Evolutionary conservation across 2,113 vertebrate species (phyloP), one percentile per base, ranked within the genome.

Genomic region (Onychostruthus taczanowskii): DNA sequence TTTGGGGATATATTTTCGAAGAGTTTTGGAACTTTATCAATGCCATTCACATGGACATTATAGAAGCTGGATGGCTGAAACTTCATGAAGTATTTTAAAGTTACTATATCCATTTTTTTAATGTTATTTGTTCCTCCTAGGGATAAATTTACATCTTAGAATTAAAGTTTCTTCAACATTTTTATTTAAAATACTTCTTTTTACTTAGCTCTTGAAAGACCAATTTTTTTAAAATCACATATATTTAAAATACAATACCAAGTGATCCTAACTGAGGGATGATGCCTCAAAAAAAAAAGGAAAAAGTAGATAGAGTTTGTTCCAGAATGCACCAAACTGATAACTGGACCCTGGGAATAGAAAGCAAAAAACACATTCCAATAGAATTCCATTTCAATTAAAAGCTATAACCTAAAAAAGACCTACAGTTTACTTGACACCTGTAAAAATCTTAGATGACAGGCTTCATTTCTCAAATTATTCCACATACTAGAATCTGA

Each of bases 401-500:
- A 64, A 93, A 92, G 24, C 23, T 94, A 84, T 84, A 78, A 63
- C 52, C 95, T 35, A 68, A 96, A 84, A 91, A 93, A 88, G 91
- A 31, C 5, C 24, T 81, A 93, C 46, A 4, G 11, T 93, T 97
- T 93, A 64, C 87, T 94, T 96, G 87, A 96, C 81, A 96, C 55
- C 58, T 96, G 79, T 95, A 96, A 95, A 92, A 96, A 96, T 31
- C 50, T 95, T 94, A 73, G 77, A 69, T 95, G 93, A 94, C 94
- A 95, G 77, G 46, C n/a, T 92, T 97, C 8, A 8, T 93, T 96
- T 89, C 88, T 95, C 68, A 85, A 70, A 93, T 55, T 95, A 61
- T 87, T 96, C 82, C 41, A 94, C 46, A 41, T 93, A 91, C 81
- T 93, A 94, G 33, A 84, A 96, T 93, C 87, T 92, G 97, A 97